These are phyloP conservation scores for Euwallacea similis DNA, from an alignment of 1,140 invertebrate species.

Conservation along the genomic window DNA sequence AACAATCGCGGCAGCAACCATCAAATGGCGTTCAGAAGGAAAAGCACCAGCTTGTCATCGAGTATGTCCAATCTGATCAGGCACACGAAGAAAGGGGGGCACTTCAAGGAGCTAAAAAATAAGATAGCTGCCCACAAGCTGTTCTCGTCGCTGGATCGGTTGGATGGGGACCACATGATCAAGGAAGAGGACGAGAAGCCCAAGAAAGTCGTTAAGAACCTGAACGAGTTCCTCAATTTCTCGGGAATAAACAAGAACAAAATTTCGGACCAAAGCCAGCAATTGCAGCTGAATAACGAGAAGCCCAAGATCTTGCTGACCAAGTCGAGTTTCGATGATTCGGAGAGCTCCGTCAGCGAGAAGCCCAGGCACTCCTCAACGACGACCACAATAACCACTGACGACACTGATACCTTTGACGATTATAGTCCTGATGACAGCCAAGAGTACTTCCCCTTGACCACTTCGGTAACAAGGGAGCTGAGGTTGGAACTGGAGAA, in stretches of 20 bases:
- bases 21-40: conserved; percentile 42
- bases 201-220: conserved; percentile 74
- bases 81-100: conserved; percentile 52
- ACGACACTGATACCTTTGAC: conserved; percentile 55
- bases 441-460: conserved; percentile 82
- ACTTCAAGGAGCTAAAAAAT: conserved; percentile 60
- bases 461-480: conserved; percentile 80
- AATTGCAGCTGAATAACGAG: conserved; percentile 35
- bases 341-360: conserved; percentile 54
- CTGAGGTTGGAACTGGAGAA: conserved; percentile 78
- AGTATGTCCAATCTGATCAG: conserved; percentile 52
- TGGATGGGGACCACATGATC: conserved; percentile 51
- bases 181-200: conserved; percentile 50
- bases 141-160: conserved; percentile 60
- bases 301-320: conserved; percentile 56
- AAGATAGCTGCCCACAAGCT: conserved; percentile 56
- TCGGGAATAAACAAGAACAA: conserved; percentile 66
- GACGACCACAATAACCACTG: conserved; percentile 44
- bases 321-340: conserved; percentile 56
- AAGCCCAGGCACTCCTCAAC: conserved; percentile 47
- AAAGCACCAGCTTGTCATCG: conserved; percentile 48
- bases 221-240: conserved; percentile 83
- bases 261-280: conserved; percentile 48
- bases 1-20: conserved; percentile 48
- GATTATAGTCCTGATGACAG: conserved; percentile 76